A percentile compares a stretch with the other conserved stretches of the same genome.
Conservation (phyloP, 1,140 invertebrate species). For the Rhagoletis pomonella region DNA sequence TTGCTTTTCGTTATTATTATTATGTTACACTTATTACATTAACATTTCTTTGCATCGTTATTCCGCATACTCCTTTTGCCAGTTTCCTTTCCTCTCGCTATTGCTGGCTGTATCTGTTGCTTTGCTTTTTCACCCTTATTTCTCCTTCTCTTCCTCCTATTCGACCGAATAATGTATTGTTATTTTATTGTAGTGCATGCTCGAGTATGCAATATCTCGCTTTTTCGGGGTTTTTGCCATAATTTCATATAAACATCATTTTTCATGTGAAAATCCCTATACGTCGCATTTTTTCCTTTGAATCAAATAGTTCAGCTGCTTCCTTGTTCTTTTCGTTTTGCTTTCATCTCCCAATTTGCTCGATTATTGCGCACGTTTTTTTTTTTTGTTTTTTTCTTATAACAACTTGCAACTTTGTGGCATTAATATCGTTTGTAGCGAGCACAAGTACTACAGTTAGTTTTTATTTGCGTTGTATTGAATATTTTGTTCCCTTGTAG, state of each 20-base stretch:
- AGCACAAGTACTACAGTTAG: conserved; percentile 37
- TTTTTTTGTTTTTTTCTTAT: not conserved
- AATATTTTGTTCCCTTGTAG: conserved; percentile 3
- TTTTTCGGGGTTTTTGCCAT: conserved; percentile 24
- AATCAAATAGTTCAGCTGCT: not conserved
- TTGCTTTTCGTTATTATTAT: not conserved
- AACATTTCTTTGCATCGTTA: conserved; percentile 13
- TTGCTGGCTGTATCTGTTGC: conserved; percentile 8
- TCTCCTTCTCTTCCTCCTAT: not conserved
- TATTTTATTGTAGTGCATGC: conserved; percentile 1
- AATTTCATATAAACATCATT: conserved; percentile 50
- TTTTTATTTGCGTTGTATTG: conserved; percentile 47
- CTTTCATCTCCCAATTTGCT: conserved; percentile 5
- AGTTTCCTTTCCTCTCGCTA: not conserved
- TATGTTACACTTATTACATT: conserved; percentile 43
- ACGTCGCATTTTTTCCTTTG: not conserved
- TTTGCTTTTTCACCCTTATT: not conserved
- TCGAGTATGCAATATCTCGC: conserved; percentile 20
- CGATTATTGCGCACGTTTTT: conserved; percentile 15
- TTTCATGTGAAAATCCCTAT: conserved; percentile 36
- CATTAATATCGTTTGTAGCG: conserved; percentile 42
- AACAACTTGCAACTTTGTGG: conserved; percentile 17
- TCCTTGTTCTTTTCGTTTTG: not conserved
- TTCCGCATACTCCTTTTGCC: not conserved
- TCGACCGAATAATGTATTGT: conserved; percentile 28